phyloP scores from a whole-genome alignment of 2,797 vertebrate species.

The Sebastolobus altivelis region DNA sequence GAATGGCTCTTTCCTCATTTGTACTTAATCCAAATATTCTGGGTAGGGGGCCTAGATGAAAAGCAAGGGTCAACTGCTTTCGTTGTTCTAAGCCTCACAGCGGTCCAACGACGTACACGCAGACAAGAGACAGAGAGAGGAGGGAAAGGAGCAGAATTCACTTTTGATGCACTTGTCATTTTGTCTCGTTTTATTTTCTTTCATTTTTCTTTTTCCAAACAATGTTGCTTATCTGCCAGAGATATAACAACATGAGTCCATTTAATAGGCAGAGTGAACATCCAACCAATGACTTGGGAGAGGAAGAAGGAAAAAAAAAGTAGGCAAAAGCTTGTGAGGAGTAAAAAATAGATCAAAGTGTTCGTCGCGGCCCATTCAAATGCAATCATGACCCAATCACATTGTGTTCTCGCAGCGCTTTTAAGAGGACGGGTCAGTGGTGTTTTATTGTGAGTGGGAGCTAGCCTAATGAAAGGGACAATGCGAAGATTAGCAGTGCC shows the following conservation, averaged over 20 bases:
- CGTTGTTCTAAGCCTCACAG: conserved; percentile 32
- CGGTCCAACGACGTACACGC: conserved; percentile 12
- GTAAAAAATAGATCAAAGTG: conserved; percentile 90
- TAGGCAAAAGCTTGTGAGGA: conserved; percentile 44
- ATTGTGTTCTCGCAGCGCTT: conserved; percentile 84
- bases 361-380: conserved; percentile 84
- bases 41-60: conserved; percentile 56
- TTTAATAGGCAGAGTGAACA: conserved; percentile 70
- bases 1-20: conserved; percentile 73
- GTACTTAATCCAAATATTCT: conserved; percentile 79
- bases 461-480: conserved; percentile 92
- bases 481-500: conserved; percentile 90
- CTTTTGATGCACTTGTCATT: conserved; percentile 18
- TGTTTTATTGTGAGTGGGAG: conserved; percentile 87
- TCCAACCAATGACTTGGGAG: conserved; percentile 68
- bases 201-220: conserved; percentile 19
- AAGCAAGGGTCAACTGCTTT: conserved; percentile 69
- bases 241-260: conserved; percentile 29
- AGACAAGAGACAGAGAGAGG: conserved; percentile 17
- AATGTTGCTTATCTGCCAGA: conserved; percentile 1
- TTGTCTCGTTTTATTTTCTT: conserved; percentile 7
- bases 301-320: conserved; percentile 35
- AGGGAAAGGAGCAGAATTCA: neutral
- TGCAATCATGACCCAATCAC: conserved; percentile 88
- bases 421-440: conserved; percentile 87